These are phyloP conservation scores for Ericerus pela DNA, from an alignment of 1,140 invertebrate species.

Conservation along the genomic window DNA sequence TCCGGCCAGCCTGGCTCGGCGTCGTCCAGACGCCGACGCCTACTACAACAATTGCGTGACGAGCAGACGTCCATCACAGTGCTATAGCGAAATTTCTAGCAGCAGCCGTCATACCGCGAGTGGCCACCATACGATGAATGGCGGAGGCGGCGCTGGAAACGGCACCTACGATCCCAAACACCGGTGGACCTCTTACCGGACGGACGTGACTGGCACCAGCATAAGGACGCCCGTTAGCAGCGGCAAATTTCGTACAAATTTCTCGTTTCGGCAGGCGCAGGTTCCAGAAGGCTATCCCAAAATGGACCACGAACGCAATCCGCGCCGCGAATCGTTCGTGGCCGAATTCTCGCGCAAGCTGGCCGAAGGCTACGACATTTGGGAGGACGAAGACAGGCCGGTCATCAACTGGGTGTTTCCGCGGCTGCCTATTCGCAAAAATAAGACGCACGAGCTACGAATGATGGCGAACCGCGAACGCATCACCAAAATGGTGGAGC, in stretches of 20 bases:
- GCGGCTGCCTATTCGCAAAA: neutral
- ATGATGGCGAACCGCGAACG: neutral
- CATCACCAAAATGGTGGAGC: neutral
- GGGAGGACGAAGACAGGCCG: neutral
- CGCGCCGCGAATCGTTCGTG: neutral
- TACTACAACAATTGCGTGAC: neutral
- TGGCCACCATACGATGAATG: neutral
- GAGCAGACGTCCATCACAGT: neutral
- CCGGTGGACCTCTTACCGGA: neutral
- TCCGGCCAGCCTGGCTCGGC: neutral
- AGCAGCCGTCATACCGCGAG: too few species aligned
- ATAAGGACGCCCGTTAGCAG: neutral
- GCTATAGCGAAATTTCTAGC: too few species aligned
- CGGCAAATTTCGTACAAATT: neutral
- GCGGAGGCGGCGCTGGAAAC: neutral
- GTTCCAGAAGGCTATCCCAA: neutral
- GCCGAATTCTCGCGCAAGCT: neutral
- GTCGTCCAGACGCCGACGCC: neutral
- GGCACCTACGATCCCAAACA: neutral
- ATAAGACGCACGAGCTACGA: neutral
- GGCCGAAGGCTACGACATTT: neutral
- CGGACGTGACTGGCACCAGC: neutral
- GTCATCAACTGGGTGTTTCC: conserved; percentile 2
- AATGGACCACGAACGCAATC: neutral
- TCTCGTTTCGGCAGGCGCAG: neutral